Conservation (phyloP, 2,113 vertebrate genomes). For the Scomber scombrus region DNA sequence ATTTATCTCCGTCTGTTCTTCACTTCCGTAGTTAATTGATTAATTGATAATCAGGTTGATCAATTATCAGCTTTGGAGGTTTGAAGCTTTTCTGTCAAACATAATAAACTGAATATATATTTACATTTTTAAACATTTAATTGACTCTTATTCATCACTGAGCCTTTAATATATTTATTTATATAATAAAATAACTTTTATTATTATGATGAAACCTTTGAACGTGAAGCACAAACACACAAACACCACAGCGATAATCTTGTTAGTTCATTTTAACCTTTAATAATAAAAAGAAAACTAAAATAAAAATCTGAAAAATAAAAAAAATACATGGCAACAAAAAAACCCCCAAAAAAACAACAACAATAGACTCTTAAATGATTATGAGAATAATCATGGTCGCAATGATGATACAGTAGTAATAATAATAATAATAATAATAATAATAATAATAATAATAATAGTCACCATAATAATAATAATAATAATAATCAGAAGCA, state of each 20-base stretch:
- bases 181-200: too few relatives aligned
- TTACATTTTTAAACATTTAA: too few relatives aligned
- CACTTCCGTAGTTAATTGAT: too few relatives aligned
- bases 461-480: conserved; percentile 58
- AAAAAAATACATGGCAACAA: conserved; percentile 76
- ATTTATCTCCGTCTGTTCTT: too few relatives aligned
- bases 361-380: conserved; percentile 79
- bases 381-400: conserved; percentile 82
- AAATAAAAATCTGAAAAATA: conserved; percentile 81
- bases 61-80: too few relatives aligned
- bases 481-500: conserved; percentile 69
- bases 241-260: not conserved
- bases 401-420: conserved; percentile 76
- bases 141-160: too few relatives aligned
- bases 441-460: conserved; percentile 53
- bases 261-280: conserved; percentile 80
- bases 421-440: conserved; percentile 66
- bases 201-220: too few relatives aligned
- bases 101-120: too few relatives aligned
- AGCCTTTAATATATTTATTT: too few relatives aligned
- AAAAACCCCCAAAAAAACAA: conserved; percentile 78
- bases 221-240: not conserved
- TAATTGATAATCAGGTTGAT: too few relatives aligned
- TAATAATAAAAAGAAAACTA: conserved; percentile 84
- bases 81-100: too few relatives aligned